Conservation (phyloP, 1,140 invertebrate species). For the Pentalonia nigronervosa region DNA sequence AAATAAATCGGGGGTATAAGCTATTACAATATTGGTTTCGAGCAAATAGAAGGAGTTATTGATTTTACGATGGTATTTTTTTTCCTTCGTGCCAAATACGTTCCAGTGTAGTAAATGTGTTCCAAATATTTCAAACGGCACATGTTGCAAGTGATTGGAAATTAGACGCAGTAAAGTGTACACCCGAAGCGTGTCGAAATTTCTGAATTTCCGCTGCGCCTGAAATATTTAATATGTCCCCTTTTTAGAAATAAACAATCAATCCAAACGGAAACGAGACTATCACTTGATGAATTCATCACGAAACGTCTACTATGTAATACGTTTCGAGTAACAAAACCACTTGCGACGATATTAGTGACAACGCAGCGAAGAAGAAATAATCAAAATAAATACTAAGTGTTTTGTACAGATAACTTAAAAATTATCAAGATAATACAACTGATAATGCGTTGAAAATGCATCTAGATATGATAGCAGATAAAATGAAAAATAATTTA, state of each 20-base stretch:
- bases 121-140: conserved; percentile 5
- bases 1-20: not conserved
- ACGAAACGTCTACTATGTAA: not conserved
- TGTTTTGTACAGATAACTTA: too few species aligned
- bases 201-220: not conserved
- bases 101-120: not conserved
- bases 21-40: not conserved
- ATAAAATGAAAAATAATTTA: too few species aligned
- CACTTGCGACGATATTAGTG: not conserved
- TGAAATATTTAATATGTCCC: not conserved
- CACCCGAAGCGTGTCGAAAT: not conserved
- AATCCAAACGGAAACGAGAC: not conserved
- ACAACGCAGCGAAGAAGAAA: not conserved
- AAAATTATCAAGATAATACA: too few species aligned
- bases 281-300: not conserved
- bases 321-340: not conserved
- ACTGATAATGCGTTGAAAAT: too few species aligned
- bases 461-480: too few species aligned
- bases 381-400: not conserved
- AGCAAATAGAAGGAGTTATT: not conserved
- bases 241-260: not conserved
- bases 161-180: not conserved
- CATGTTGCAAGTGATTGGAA: not conserved
- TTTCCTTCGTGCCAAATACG: not conserved
- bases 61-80: conserved; percentile 15